A percentile compares a stretch with the other conserved stretches of the same genome.
phyloP scores from a whole-genome alignment of 2,888 invertebrate species.

The Temnothorax unifasciatus region DNA sequence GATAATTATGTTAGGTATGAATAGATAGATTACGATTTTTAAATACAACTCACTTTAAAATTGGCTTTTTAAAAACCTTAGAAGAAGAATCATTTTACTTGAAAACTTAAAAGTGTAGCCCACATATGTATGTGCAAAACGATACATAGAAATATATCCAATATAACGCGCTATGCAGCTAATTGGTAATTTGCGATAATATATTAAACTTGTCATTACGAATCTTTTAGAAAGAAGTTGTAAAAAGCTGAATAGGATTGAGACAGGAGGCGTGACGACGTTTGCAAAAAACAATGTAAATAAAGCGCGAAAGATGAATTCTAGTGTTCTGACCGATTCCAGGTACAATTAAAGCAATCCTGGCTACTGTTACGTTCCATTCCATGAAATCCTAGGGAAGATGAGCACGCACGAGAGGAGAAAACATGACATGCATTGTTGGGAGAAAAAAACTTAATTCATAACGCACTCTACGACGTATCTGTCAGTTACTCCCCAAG shows the following conservation, averaged over 20 bases:
- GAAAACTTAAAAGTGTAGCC: neutral
- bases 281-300: slow-evolving; percentile 33
- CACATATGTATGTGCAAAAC: neutral
- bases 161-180: neutral
- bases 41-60: neutral
- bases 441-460: slow-evolving; percentile 46
- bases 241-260: slow-evolving; percentile 6
- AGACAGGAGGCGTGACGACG: neutral
- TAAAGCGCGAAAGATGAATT: slow-evolving; percentile 62
- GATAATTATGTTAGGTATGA: neutral
- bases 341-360: slow-evolving; percentile 79
- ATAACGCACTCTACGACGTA: neutral
- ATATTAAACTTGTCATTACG: neutral
- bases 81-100: neutral
- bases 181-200: neutral
- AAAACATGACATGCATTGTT: slow-evolving; percentile 11
- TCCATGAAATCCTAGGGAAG: slow-evolving; percentile 66
- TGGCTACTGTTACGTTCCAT: slow-evolving; percentile 72
- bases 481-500: neutral
- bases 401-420: slow-evolving; percentile 33
- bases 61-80: neutral
- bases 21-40: neutral
- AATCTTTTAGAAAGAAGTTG: neutral
- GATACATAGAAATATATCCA: neutral
- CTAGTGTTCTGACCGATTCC: slow-evolving; percentile 76